A percentile compares a stretch with the other conserved stretches of the same genome.
Conservation (phyloP, 2,888 invertebrate species). For the Oligia fasciuncula region DNA sequence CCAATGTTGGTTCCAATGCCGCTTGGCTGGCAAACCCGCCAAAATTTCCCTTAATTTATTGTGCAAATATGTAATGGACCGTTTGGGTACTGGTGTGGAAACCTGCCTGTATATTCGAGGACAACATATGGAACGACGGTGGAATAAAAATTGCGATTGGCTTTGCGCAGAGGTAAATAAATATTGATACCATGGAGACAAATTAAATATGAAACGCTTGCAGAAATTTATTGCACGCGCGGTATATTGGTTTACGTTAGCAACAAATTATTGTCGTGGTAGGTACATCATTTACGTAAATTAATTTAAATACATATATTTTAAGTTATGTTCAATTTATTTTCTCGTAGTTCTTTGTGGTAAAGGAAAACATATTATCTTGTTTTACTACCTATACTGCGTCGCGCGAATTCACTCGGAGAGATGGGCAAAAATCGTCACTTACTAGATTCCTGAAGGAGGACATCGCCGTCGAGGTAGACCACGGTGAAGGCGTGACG, state of each 20-base stretch:
- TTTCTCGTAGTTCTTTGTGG: background rate
- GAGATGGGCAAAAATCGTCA: background rate
- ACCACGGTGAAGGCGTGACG: background rate
- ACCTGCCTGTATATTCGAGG: conserved; percentile 54
- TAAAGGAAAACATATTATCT: background rate
- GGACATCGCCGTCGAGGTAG: background rate
- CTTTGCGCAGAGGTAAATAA: conserved; percentile 48
- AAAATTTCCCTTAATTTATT: conserved; percentile 49
- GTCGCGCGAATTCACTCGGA: background rate
- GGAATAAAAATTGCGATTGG: conserved; percentile 50
- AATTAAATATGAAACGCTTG: conserved; percentile 47
- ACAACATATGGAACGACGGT: conserved; percentile 38
- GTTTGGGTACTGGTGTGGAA: conserved; percentile 51
- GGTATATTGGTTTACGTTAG: conserved; percentile 2
- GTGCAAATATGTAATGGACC: conserved; percentile 54
- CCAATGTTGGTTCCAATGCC: conserved; percentile 22
- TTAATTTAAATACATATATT: background rate
- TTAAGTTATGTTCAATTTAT: background rate
- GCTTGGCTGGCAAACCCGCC: conserved; percentile 34
- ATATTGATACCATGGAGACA: conserved; percentile 45
- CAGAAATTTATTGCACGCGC: conserved; percentile 21
- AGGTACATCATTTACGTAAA: background rate
- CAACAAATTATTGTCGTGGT: background rate
- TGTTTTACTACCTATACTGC: background rate
- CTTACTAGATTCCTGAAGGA: background rate